Evolutionary conservation across 2,888 invertebrate species (phyloP), one percentile per base, ranked within the genome.

Genomic region (Caenorhabditis drosophilae): DNA sequence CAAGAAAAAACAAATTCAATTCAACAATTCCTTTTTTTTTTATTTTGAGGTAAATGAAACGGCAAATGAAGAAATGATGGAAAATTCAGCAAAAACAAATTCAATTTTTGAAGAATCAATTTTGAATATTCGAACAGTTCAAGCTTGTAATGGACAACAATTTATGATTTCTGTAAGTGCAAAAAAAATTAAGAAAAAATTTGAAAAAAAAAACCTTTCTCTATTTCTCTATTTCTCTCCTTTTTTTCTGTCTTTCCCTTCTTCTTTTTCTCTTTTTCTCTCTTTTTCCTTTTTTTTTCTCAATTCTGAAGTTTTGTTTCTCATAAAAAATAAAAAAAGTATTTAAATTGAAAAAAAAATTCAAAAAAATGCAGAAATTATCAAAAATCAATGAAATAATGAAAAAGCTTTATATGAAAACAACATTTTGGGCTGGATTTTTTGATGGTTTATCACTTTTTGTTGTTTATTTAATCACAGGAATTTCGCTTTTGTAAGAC

Each of bases 111-210:
- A 73, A 54, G 73, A 73, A 53, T 60, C 66, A n/a, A 60, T 70
- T 26, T 54, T 70, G 45, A 67, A 73, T 41, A 68, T 73, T n/a
- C 48, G 68, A 51, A 75, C 75, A 15, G 69, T 75, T 18, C 73
- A 73, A 18, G 63, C 71, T 6, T 73, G 68, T 25, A 75, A 75
- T 47, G 75, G 70, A 12, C 73, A 75, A 35, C 26, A 60, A 2
- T 60, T 59, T 36, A 70, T 75, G 67, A 67, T 71, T 22, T 42
- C 62, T 53, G 74, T 71, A 23, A 12, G 42, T 35, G 3, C n/a
- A n/a, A n/a, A n/a, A n/a, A n/a, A n/a, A n/a, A n/a, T n/a, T n/a
- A n/a, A n/a, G n/a, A n/a, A n/a, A n/a, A n/a, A n/a, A n/a, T n/a
- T n/a, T n/a, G n/a, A n/a, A n/a, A n/a, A n/a, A n/a, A n/a, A n/a